Percentiles rank a stretch among this genome's conserved stretches.
Conservation (phyloP, 2,888 invertebrate species). For the Protula sp. region DNA sequence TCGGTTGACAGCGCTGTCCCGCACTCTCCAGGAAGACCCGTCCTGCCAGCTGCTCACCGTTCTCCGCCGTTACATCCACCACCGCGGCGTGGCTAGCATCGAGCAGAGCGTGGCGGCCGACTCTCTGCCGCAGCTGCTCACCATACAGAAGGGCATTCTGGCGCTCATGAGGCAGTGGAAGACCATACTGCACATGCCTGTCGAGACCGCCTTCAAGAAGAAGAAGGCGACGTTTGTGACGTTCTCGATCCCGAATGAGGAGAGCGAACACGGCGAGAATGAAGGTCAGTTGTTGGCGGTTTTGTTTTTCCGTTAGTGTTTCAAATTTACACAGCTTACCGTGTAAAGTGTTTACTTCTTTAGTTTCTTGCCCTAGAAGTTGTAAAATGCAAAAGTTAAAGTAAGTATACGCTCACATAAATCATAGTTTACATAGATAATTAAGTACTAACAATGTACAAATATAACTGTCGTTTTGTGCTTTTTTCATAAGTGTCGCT, state of each 20-base stretch:
- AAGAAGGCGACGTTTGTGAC: slow-evolving; percentile 59
- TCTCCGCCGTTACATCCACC: slow-evolving; percentile 61
- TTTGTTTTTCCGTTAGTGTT: no score
- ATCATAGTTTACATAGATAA: no score
- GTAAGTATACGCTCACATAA: no score
- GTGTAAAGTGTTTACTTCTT: no score
- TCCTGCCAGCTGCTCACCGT: slow-evolving; percentile 89
- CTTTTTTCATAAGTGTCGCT: no score
- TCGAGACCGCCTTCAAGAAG: slow-evolving; percentile 73
- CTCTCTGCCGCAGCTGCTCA: slow-evolving; percentile 80
- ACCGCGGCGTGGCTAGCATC: slow-evolving; percentile 66
- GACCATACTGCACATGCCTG: slow-evolving; percentile 87
- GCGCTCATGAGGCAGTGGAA: slow-evolving; percentile 96
- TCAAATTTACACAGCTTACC: no score
- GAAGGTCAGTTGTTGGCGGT: no score
- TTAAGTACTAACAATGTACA: no score
- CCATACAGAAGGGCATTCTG: slow-evolving; percentile 87
- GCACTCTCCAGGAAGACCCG: slow-evolving; percentile 74
- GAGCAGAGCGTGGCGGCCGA: slow-evolving; percentile 77
- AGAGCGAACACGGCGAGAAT: no score
- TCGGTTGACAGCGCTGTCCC: background rate
- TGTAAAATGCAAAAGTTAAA: no score
- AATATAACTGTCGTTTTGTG: no score
- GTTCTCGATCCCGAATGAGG: slow-evolving; percentile 63
- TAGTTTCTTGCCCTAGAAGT: no score